phyloP scores from a whole-genome alignment of 2,113 vertebrate genomes.

The Plecotus auritus region DNA sequence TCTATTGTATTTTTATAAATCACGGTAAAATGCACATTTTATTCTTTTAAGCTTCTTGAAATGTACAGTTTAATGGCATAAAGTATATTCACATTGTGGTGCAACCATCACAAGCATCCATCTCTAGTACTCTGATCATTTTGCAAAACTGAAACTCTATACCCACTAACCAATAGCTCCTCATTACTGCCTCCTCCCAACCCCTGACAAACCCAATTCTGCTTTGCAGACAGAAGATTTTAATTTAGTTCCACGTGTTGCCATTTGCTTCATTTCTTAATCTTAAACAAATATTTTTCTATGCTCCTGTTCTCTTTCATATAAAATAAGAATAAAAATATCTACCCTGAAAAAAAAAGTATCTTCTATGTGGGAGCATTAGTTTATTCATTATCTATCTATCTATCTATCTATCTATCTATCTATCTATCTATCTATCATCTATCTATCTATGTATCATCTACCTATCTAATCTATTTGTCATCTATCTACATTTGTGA shows the following conservation, averaged over 20 bases:
- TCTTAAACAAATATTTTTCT: not conserved
- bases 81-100: not conserved
- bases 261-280: not conserved
- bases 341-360: not conserved
- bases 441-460: not conserved
- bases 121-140: not conserved
- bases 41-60: not conserved
- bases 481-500: not conserved
- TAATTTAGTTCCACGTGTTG: not conserved
- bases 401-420: not conserved
- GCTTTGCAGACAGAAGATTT: not conserved
- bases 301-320: not conserved
- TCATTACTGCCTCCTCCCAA: accelerated
- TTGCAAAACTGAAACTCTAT: not conserved
- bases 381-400: not conserved
- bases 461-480: not conserved
- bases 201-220: not conserved
- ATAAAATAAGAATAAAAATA: not conserved
- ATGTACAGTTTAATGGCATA: too few species aligned
- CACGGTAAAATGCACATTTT: not conserved
- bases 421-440: not conserved
- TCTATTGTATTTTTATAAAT: not conserved
- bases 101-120: not conserved
- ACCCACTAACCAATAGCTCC: not conserved
- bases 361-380: not conserved